These are phyloP conservation scores for Trichoplax adhaerens DNA, from an alignment of 37 sponge, comb jelly and placozoan species.

Conservation along the genomic window DNA sequence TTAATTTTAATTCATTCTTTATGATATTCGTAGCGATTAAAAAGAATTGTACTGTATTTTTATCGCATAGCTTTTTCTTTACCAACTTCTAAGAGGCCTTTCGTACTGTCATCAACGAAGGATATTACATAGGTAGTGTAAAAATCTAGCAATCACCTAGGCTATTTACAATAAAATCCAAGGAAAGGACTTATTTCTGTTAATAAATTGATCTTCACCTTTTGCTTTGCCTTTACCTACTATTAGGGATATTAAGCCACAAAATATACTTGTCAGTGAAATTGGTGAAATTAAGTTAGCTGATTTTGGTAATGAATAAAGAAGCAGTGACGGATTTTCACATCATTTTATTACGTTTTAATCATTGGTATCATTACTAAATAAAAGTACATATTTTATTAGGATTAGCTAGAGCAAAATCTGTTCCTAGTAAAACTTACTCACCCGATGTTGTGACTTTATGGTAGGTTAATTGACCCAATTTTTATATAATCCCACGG, in stretches of 20 bases:
- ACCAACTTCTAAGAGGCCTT: constrained; percentile 79
- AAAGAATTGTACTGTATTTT: neutral
- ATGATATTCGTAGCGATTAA: neutral
- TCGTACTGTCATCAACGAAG: constrained; percentile 66
- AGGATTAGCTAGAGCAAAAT: constrained; percentile 96
- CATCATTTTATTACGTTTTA: neutral
- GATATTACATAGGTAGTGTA: constrained; percentile 69
- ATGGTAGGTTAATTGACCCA: constrained; percentile 27
- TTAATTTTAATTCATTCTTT: neutral
- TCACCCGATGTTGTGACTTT: constrained; percentile 91
- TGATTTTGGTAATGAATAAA: constrained; percentile 61
- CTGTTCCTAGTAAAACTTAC: constrained; percentile 88
- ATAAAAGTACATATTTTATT: neutral
- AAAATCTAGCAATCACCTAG: neutral
- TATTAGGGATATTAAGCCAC: constrained; percentile 81
- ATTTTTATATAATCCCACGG: neutral
- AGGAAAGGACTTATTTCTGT: neutral
- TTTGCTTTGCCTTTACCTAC: neutral
- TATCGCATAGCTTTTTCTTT: constrained; percentile 46
- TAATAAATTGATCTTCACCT: too few relatives aligned
- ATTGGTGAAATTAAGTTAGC: constrained; percentile 83
- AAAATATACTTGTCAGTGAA: constrained; percentile 72
- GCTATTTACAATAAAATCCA: neutral
- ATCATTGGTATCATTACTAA: neutral
- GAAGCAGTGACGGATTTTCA: too few relatives aligned